These are phyloP conservation scores for Rana temporaria DNA, from an alignment of 2,113 vertebrate genomes.

Conservation along the genomic window DNA sequence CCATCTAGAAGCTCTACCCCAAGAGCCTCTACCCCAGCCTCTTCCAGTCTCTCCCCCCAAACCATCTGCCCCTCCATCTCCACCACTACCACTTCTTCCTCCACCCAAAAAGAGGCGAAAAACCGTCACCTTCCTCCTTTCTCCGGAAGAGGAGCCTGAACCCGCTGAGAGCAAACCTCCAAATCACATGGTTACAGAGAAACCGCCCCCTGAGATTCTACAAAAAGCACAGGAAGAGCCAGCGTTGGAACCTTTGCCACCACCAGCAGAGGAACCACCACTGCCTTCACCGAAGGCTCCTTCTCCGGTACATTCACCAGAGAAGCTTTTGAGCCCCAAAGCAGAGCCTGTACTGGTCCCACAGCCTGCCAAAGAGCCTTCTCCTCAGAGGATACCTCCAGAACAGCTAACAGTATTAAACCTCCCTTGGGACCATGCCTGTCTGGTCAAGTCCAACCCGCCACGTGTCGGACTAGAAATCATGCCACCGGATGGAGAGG, in stretches of 20 bases:
- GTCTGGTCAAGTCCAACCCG: slow-evolving; percentile 78
- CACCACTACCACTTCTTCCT: slow-evolving; percentile 78
- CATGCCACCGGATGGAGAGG: slow-evolving; percentile 55
- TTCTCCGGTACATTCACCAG: background rate
- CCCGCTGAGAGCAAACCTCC: slow-evolving; percentile 19
- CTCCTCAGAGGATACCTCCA: slow-evolving; percentile 52
- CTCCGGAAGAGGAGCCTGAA: slow-evolving; percentile 68
- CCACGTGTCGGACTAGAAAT: slow-evolving; percentile 63
- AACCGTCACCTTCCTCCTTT: slow-evolving; percentile 83
- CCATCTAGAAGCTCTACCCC: slow-evolving; percentile 46
- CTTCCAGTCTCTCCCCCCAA: slow-evolving; percentile 9
- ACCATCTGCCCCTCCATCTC: slow-evolving; percentile 70
- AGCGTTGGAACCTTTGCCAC: slow-evolving; percentile 16
- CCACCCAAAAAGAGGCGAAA: slow-evolving; percentile 91
- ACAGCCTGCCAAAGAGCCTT: background rate
- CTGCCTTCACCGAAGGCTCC: slow-evolving; percentile 42
- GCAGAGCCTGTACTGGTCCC: background rate
- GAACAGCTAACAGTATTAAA: slow-evolving; percentile 86
- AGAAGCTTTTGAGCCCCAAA: background rate
- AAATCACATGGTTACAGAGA: slow-evolving; percentile 18
- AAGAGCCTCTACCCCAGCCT: background rate
- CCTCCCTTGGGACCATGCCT: slow-evolving; percentile 87
- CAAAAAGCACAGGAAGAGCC: slow-evolving; percentile 11
- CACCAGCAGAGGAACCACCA: slow-evolving; percentile 33
- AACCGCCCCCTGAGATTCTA: slow-evolving; percentile 13